Evolutionary conservation across 2,113 vertebrate species (phyloP).

Genomic region (Nothobranchius furzeri): DNA sequence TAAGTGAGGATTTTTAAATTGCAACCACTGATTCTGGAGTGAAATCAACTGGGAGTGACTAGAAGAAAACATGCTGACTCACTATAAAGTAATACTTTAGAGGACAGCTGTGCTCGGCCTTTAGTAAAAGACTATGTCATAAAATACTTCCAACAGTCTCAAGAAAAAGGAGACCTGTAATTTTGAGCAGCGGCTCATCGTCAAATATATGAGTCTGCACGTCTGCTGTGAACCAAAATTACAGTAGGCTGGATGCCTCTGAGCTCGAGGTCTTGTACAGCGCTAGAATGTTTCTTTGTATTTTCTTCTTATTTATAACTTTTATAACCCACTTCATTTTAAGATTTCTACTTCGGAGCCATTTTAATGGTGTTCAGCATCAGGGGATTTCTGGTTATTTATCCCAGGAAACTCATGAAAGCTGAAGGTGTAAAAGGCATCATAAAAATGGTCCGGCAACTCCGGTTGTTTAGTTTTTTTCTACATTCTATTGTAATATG

Average conservation of each 20-base stretch:
- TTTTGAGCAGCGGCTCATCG: constrained; percentile 65
- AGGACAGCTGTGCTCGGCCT: constrained; percentile 48
- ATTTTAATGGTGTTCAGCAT: constrained; percentile 25
- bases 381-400: constrained; percentile 15
- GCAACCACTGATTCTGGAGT: constrained; percentile 34
- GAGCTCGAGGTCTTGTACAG: constrained; percentile 54
- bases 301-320: constrained; percentile 43
- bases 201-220: constrained; percentile 72
- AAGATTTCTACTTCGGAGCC: constrained; percentile 23
- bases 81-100: constrained; percentile 53
- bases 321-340: constrained; percentile 51
- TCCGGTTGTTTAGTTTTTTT: constrained; percentile 6
- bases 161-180: constrained; percentile 69
- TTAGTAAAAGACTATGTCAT: constrained; percentile 55
- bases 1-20: constrained; percentile 19
- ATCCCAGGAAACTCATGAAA: constrained; percentile 26
- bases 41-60: constrained; percentile 26
- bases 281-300: constrained; percentile 51
- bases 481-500: neutral
- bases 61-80: constrained; percentile 42
- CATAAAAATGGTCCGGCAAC: neutral
- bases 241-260: constrained; percentile 51
- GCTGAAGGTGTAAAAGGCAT: constrained; percentile 21
- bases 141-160: constrained; percentile 56
- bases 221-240: constrained; percentile 72